phyloP scores from a whole-genome alignment of 1,140 invertebrate genomes.

The Sminthurinus signatus region DNA sequence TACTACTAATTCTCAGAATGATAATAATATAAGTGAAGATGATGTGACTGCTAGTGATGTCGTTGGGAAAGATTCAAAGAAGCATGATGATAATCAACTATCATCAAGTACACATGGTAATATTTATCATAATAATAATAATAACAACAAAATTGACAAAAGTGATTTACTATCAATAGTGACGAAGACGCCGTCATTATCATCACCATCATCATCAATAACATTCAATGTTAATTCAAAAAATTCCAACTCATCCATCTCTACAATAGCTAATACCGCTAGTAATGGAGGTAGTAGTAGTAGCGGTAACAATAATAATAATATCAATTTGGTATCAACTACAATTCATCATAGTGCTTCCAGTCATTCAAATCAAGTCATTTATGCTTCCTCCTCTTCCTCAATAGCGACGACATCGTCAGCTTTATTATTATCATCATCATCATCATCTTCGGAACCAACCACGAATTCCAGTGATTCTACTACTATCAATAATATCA shows the following conservation, averaged over 20 bases:
- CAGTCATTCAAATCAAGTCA: no score
- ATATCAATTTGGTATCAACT: no score
- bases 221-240: not conserved
- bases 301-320: no score
- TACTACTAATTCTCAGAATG: not conserved
- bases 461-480: not conserved
- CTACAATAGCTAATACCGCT: no score
- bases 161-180: not conserved
- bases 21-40: slow-evolving; percentile 4
- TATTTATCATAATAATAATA: not conserved
- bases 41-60: not conserved
- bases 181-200: not conserved
- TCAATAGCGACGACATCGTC: not conserved
- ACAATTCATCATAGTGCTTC: no score
- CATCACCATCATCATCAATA: not conserved
- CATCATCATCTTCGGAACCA: not conserved
- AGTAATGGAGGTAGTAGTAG: no score
- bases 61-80: not conserved
- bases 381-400: no score
- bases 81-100: not conserved
- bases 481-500: not conserved
- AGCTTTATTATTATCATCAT: not conserved
- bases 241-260: not conserved
- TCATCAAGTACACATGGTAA: not conserved
- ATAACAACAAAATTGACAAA: not conserved